Evolutionary conservation across 2,113 vertebrate genomes (phyloP).

Genomic region (Solea solea): DNA sequence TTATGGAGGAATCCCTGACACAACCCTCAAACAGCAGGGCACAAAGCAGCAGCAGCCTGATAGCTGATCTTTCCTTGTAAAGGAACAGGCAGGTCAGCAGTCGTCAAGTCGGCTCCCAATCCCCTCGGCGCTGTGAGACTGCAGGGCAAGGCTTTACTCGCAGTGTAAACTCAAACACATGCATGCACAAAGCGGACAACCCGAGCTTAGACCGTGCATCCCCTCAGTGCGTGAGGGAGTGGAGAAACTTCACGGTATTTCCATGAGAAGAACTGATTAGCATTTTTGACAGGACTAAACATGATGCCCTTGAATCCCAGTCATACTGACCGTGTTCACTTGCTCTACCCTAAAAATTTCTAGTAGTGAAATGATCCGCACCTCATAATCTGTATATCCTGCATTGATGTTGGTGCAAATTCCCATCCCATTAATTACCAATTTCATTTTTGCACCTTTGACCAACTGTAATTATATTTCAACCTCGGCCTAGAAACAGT

Average conservation of each 20-base stretch:
- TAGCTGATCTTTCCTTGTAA: slow-evolving; percentile 77
- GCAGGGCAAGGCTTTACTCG: slow-evolving; percentile 51
- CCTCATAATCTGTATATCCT: neutral
- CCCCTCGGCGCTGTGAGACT: slow-evolving; percentile 43
- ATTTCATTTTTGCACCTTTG: neutral
- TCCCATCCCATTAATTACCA: neutral
- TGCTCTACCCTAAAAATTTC: neutral
- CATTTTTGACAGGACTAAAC: slow-evolving; percentile 16
- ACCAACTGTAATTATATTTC: neutral
- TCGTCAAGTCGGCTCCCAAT: slow-evolving; percentile 58
- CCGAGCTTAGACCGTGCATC: neutral
- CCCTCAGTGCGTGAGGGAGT: neutral
- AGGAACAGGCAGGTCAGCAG: slow-evolving; percentile 68
- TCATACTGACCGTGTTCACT: neutral
- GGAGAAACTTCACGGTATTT: slow-evolving; percentile 12
- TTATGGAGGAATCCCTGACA: slow-evolving; percentile 78
- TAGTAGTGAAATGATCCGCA: neutral
- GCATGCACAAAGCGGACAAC: slow-evolving; percentile 8
- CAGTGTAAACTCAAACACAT: slow-evolving; percentile 51
- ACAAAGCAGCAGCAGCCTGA: slow-evolving; percentile 74
- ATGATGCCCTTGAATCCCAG: neutral
- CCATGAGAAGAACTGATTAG: neutral
- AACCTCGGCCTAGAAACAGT: neutral
- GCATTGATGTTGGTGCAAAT: neutral
- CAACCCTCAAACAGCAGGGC: slow-evolving; percentile 80